These are phyloP conservation scores for Ptiloglossa arizonensis DNA, from an alignment of 1,140 invertebrate species.

Conservation along the genomic window DNA sequence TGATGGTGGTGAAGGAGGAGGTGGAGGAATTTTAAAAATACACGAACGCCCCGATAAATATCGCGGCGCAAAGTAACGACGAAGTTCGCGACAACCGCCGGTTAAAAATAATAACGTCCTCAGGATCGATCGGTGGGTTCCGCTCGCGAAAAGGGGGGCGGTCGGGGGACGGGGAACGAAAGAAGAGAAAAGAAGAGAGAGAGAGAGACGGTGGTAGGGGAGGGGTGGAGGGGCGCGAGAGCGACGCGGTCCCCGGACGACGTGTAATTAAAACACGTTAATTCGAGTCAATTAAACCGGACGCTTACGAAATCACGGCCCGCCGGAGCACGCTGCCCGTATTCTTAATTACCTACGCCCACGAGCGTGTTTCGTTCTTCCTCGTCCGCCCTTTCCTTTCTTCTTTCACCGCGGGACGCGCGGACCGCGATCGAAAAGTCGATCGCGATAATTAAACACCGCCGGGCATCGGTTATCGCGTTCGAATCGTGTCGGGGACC, in stretches of 20 bases:
- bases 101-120: conserved; percentile 56
- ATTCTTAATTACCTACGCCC: conserved; percentile 65
- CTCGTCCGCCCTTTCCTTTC: background rate
- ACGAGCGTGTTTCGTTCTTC: conserved; percentile 34
- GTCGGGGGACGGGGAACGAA: background rate
- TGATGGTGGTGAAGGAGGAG: background rate
- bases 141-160: background rate
- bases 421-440: conserved; percentile 28
- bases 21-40: conserved; percentile 35
- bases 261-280: conserved; percentile 66
- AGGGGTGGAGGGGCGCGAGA: background rate
- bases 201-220: background rate
- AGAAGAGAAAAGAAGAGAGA: too few species aligned
- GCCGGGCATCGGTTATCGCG: conserved; percentile 13
- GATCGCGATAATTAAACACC: conserved; percentile 47
- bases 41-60: conserved; percentile 27
- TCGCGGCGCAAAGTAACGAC: conserved; percentile 22
- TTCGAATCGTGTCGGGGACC: background rate
- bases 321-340: conserved; percentile 36
- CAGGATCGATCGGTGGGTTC: conserved; percentile 36
- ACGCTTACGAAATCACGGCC: conserved; percentile 56
- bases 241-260: background rate
- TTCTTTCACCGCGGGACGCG: background rate
- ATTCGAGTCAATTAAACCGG: conserved; percentile 68
- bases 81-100: conserved; percentile 28